Evolutionary conservation across 2,888 invertebrate genomes (phyloP).

Genomic region (Nezara viridula): DNA sequence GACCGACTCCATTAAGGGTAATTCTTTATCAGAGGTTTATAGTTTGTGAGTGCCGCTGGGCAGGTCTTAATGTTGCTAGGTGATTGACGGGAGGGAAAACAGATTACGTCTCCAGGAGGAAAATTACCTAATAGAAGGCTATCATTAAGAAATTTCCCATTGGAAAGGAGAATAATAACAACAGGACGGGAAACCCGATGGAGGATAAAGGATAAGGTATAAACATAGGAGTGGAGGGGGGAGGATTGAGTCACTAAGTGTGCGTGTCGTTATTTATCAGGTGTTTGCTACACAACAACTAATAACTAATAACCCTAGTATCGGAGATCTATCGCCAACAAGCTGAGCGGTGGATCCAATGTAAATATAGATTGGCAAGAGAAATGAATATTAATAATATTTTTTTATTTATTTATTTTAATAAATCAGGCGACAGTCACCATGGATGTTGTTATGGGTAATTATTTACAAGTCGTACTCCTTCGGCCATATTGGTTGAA

Average conservation of each 20-base stretch:
- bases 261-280: background rate
- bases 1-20: background rate
- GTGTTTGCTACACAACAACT: conserved; percentile 26
- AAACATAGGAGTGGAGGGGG: background rate
- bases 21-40: background rate
- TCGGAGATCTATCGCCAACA: background rate
- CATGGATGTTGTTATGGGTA: too few species aligned
- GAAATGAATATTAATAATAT: too few species aligned
- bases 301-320: background rate
- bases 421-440: too few species aligned
- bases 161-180: background rate
- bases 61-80: background rate
- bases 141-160: conserved; percentile 11
- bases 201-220: background rate
- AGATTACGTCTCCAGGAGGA: conserved; percentile 5
- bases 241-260: background rate
- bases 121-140: background rate
- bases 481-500: too few species aligned
- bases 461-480: too few species aligned
- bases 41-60: background rate
- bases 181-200: background rate
- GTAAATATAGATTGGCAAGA: too few species aligned
- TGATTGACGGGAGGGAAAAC: conserved; percentile 3
- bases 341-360: too few species aligned
- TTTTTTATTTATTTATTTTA: too few species aligned